Base-by-base conservation (phyloP, 2,113 vertebrate genomes). In the Muntiacus reevesi region DNA sequence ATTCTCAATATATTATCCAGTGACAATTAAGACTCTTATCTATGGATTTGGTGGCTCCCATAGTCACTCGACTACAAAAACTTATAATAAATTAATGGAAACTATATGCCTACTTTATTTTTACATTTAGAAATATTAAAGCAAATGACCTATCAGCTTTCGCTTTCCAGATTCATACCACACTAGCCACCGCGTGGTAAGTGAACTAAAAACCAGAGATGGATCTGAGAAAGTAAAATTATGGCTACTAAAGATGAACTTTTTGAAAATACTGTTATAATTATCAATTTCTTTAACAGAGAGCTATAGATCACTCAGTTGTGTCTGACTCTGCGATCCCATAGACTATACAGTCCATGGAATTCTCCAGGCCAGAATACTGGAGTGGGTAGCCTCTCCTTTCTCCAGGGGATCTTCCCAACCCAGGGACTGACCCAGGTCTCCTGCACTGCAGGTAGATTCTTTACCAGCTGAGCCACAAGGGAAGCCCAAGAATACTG, bases 61-160 rank as follows among this genome's bases (percentile, higher is more conserved):
- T 40, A 79, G 21, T 43, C 33, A 76, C 6, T 78, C 33, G 88
- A 1, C 11, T 88, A 27, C 1, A 88, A 92, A 52, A 86, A 54
- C 28, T 79, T 89, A 28, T 71, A 87, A 78, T 33, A 95, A 93
- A 62, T 19, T 90, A 28, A 71, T 55, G 71, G 17, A 55, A 94
- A 76, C 7, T 64, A 16, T 36, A 43, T 59, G 7, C 10, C 6
- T 74, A 89, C 3, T 54, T 81, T 82, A 82, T 40, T 36, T 95
- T 95, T 96, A 71, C 78, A 57, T 89, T 89, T 92, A 79, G 5
- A 92, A 95, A 95, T 84, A 55, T 57, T 79, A 79, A 91, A 67
- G 25, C 52, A 95, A 97, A 84, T 40, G 16, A 5, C 11, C 54
- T 91, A 62, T 17, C 33, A 93, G 21, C 1, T 76, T 33, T 91